These are phyloP conservation scores for Pollenia angustigena DNA, from an alignment of 2,888 invertebrate genomes.

Conservation along the genomic window DNA sequence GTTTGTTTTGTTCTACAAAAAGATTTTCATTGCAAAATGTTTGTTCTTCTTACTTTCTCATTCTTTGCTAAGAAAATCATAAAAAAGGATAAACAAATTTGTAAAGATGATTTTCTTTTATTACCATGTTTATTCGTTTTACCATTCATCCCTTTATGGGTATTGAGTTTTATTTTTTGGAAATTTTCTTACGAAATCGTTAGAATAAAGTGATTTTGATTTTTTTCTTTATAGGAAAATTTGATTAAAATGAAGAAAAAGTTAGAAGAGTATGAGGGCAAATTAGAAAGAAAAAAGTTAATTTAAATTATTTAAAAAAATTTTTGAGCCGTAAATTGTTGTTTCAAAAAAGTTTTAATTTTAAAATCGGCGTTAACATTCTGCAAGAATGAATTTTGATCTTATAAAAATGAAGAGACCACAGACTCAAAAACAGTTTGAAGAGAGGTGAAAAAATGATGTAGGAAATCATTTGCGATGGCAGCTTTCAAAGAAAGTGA, in stretches of 20 bases:
- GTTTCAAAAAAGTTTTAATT: no score
- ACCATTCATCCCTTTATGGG: slow-evolving; percentile 23
- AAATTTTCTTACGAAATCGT: neutral
- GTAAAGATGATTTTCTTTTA: slow-evolving; percentile 17
- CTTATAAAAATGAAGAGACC: no score
- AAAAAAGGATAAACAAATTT: slow-evolving; percentile 38
- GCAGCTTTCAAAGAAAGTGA: no score
- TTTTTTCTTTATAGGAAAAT: neutral
- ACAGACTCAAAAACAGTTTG: no score
- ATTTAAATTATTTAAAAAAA: no score
- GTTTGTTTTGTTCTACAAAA: slow-evolving; percentile 54
- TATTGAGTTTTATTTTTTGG: slow-evolving; percentile 8
- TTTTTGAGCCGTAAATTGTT: no score
- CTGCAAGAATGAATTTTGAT: no score
- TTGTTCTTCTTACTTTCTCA: slow-evolving; percentile 4
- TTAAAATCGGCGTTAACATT: no score
- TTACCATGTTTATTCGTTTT: slow-evolving; percentile 13
- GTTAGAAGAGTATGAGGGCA: neutral
- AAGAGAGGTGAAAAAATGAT: no score
- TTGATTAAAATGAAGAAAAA: neutral
- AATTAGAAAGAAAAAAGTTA: no score
- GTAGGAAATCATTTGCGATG: no score
- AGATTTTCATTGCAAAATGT: slow-evolving; percentile 30
- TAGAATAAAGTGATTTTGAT: neutral
- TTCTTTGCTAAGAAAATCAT: slow-evolving; percentile 3